Conservation (phyloP, 2,888 invertebrate species). For the Anoncus sp. region DNA sequence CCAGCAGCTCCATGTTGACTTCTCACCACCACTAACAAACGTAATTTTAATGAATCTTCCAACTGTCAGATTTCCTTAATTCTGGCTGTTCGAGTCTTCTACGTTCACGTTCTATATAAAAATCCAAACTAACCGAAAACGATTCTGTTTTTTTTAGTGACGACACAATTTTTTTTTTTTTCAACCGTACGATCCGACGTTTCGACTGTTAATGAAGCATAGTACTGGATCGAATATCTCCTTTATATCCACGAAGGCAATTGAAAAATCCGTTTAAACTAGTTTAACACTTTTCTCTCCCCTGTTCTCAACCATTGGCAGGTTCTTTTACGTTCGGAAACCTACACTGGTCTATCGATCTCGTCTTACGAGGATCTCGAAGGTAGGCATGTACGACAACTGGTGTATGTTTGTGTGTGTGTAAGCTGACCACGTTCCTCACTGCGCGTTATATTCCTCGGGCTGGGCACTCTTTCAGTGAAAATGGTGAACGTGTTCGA, state of each 20-base stretch:
- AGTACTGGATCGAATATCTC: slow-evolving; percentile 80
- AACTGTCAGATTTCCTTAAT: slow-evolving; percentile 2
- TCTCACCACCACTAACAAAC: slow-evolving; percentile 40
- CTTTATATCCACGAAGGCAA: slow-evolving; percentile 79
- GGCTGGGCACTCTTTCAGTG: slow-evolving; percentile 39
- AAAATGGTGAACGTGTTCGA: slow-evolving; percentile 46
- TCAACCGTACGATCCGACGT: slow-evolving; percentile 70
- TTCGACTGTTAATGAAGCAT: slow-evolving; percentile 78
- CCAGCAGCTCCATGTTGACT: slow-evolving; percentile 76
- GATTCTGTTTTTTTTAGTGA: background rate
- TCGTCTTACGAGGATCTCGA: slow-evolving; percentile 15
- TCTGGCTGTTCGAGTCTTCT: slow-evolving; percentile 2
- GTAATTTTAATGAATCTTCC: slow-evolving; percentile 38
- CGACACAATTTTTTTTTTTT: slow-evolving; percentile 50
- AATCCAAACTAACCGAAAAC: too few species aligned
- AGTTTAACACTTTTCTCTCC: slow-evolving; percentile 80
- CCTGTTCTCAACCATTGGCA: slow-evolving; percentile 61
- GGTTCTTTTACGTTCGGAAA: slow-evolving; percentile 68
- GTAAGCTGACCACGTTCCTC: too few species aligned
- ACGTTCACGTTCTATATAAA: too few species aligned
- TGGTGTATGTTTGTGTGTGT: too few species aligned
- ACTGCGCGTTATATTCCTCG: background rate
- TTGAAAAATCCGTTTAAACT: slow-evolving; percentile 80
- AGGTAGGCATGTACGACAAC: slow-evolving; percentile 17
- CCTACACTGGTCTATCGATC: slow-evolving; percentile 65